Percentiles rank a stretch among this genome's conserved stretches.
Conservation (phyloP, 1,140 invertebrate species). For the Papilio polyxenes region DNA sequence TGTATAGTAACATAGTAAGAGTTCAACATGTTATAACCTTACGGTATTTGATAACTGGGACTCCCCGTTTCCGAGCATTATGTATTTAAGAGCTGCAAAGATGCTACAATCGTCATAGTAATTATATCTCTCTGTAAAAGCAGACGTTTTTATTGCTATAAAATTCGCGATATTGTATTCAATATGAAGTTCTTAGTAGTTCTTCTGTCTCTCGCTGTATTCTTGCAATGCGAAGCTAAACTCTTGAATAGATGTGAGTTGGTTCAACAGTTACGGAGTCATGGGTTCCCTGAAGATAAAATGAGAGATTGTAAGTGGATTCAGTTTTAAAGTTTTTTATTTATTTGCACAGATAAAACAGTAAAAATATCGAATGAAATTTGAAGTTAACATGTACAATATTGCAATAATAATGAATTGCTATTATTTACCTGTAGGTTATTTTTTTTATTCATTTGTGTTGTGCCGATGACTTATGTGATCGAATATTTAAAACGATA, state of each 20-base stretch:
- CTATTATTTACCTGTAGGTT: background rate
- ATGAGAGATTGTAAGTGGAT: constrained; percentile 23
- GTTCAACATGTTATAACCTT: background rate
- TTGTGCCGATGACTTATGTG: background rate
- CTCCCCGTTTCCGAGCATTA: background rate
- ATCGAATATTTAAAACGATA: background rate
- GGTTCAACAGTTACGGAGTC: constrained; percentile 6
- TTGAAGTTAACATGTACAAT: too few species aligned
- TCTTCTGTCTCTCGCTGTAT: constrained; percentile 14
- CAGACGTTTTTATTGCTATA: background rate
- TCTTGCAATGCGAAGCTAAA: constrained; percentile 30
- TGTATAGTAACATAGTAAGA: background rate
- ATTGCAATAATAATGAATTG: too few species aligned
- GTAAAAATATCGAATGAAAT: too few species aligned
- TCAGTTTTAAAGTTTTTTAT: background rate
- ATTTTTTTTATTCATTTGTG: too few species aligned
- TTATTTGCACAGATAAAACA: background rate
- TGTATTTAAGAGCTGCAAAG: background rate
- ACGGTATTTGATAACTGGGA: background rate
- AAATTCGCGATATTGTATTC: background rate
- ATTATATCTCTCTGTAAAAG: background rate
- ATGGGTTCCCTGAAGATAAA: constrained; percentile 21
- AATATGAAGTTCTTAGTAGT: constrained; percentile 21
- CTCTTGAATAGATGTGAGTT: constrained; percentile 22
- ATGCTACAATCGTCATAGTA: background rate